Evolutionary conservation across 2,797 vertebrate species (phyloP).

Genomic region (Threskiornis aethiopicus): DNA sequence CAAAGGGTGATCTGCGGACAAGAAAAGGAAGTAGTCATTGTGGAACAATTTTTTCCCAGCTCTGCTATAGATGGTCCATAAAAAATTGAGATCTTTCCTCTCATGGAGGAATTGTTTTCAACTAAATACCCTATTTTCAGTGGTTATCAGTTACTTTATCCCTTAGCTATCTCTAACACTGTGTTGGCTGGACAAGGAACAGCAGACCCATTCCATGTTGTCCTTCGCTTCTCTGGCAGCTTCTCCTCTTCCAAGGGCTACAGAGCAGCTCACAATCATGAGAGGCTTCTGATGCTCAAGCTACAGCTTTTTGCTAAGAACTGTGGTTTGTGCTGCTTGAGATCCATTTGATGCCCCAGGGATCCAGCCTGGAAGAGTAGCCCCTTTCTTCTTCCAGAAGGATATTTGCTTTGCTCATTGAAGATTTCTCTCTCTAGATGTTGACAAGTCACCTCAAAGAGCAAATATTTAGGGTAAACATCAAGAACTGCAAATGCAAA

Average conservation of each 20-base stretch:
- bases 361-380: neutral
- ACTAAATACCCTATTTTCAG: neutral
- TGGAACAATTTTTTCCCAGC: neutral
- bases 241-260: neutral
- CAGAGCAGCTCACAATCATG: neutral
- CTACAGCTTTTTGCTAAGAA: neutral
- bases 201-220: neutral
- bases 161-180: neutral
- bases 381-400: neutral
- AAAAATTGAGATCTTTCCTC: neutral
- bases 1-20: neutral
- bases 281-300: neutral
- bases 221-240: neutral
- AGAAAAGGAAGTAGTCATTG: neutral
- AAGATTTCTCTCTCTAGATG: neutral
- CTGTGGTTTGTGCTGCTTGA: neutral
- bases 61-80: neutral
- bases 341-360: neutral
- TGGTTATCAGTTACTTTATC: neutral
- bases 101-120: neutral
- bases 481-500: neutral
- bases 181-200: neutral
- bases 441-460: neutral
- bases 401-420: neutral
- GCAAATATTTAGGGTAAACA: neutral